Conservation (phyloP, 2,888 invertebrate species). For the Noctua comes region DNA sequence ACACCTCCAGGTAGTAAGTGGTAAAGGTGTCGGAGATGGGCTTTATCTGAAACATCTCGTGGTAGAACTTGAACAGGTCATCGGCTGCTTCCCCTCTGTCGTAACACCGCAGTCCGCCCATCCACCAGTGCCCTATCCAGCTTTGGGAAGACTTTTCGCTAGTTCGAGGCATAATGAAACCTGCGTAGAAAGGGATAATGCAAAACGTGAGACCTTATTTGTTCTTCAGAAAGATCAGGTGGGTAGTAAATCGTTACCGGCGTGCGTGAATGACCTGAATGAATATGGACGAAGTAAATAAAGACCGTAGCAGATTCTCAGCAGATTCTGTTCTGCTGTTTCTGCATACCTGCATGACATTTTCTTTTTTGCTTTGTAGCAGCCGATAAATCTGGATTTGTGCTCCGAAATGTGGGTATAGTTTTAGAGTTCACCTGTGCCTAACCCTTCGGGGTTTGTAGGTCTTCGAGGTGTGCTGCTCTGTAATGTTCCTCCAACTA, state of each 20-base stretch:
- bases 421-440: too few species aligned
- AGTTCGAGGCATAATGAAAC: constrained; percentile 80
- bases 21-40: constrained; percentile 71
- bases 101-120: constrained; percentile 82
- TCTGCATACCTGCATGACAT: not conserved
- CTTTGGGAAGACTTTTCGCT: constrained; percentile 72
- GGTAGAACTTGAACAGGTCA: constrained; percentile 82
- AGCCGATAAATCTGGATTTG: too few species aligned
- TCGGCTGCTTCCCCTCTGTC: constrained; percentile 79
- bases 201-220: not conserved
- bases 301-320: not conserved
- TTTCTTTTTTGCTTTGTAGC: too few species aligned
- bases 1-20: constrained; percentile 80
- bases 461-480: too few species aligned
- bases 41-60: constrained; percentile 81
- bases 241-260: not conserved
- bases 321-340: not conserved
- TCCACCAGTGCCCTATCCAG: constrained; percentile 87
- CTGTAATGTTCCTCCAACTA: too few species aligned
- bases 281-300: not conserved
- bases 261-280: not conserved
- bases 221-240: not conserved
- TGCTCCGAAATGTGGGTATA: too few species aligned
- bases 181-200: constrained; percentile 64
- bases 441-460: too few species aligned